Percentiles rank a stretch among this genome's conserved stretches.
phyloP scores from a whole-genome alignment of 2,113 vertebrate genomes.

The Regulus satrapa region DNA sequence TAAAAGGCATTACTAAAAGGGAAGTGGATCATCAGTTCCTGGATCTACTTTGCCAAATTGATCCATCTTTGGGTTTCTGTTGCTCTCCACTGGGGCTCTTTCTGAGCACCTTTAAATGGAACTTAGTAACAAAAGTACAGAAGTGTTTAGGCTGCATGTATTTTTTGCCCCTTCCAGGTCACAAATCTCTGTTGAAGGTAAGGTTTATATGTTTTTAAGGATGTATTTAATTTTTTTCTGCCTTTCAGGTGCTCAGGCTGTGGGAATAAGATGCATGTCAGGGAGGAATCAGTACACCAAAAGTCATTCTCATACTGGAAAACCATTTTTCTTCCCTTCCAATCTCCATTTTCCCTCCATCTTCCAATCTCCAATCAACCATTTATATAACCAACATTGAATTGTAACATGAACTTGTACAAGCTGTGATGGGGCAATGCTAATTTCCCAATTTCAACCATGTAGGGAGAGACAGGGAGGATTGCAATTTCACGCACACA shows the following conservation, averaged over 20 bases:
- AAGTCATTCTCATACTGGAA: not conserved
- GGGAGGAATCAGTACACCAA: not conserved
- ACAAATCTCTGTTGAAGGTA: not conserved
- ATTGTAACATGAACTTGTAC: not conserved
- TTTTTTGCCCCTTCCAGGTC: not conserved
- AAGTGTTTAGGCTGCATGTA: not conserved
- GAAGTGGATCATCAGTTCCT: not conserved
- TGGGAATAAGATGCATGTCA: not conserved
- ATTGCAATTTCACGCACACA: not conserved
- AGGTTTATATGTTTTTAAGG: not conserved
- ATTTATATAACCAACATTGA: not conserved
- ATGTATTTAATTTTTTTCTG: not conserved
- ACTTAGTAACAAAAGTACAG: not conserved
- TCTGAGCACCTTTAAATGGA: not conserved
- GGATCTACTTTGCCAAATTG: not conserved
- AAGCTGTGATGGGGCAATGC: not conserved
- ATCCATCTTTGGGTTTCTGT: not conserved
- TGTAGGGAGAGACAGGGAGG: not conserved
- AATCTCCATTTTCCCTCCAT: not conserved
- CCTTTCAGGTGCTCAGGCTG: not conserved
- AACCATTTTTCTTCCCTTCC: not conserved
- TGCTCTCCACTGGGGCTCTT: not conserved
- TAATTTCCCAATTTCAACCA: not conserved
- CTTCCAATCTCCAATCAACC: not conserved
- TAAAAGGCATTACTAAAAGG: not conserved